Percentiles rank a stretch among this genome's conserved stretches.
Evolutionary conservation across 2,113 vertebrate species (phyloP).

Genomic region (Hystrix brachyura): DNA sequence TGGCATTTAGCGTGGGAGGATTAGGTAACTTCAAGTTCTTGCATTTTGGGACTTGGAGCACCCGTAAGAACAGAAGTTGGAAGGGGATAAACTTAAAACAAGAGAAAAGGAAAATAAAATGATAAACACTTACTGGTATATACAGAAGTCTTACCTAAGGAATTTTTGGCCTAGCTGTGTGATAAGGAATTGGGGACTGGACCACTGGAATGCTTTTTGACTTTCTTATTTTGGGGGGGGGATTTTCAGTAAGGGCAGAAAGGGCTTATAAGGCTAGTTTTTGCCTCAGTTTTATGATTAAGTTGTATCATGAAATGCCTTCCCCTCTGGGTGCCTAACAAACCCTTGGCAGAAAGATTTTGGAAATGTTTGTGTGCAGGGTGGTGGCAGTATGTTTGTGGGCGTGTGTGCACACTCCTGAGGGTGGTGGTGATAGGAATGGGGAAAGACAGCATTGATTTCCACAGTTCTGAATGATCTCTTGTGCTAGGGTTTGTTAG

Average conservation of each 20-base stretch:
- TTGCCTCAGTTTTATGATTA: constrained; percentile 54
- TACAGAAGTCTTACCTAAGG: constrained; percentile 49
- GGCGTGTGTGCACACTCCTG: constrained; percentile 27
- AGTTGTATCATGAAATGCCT: constrained; percentile 54
- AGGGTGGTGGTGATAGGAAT: constrained; percentile 59
- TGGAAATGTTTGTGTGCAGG: constrained; percentile 35
- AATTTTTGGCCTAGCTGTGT: constrained; percentile 39
- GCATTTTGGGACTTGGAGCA: constrained; percentile 56
- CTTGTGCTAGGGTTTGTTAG: constrained; percentile 30
- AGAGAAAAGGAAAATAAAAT: constrained; percentile 65
- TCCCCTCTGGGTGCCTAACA: constrained; percentile 44
- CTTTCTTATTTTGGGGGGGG: neutral
- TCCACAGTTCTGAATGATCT: constrained; percentile 45
- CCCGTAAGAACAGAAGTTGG: constrained; percentile 8
- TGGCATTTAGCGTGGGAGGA: constrained; percentile 17
- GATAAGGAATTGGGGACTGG: constrained; percentile 48
- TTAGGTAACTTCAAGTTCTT: constrained; percentile 44
- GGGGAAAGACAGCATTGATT: constrained; percentile 40
- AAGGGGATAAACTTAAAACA: constrained; percentile 17
- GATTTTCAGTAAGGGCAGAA: neutral
- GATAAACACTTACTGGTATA: constrained; percentile 37
- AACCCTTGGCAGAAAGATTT: constrained; percentile 61
- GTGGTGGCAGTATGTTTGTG: constrained; percentile 58
- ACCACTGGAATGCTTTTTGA: neutral
- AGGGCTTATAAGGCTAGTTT: constrained; percentile 20